Base-by-base conservation (phyloP, 1,140 invertebrate genomes). In the Reticulitermes speratus region DNA sequence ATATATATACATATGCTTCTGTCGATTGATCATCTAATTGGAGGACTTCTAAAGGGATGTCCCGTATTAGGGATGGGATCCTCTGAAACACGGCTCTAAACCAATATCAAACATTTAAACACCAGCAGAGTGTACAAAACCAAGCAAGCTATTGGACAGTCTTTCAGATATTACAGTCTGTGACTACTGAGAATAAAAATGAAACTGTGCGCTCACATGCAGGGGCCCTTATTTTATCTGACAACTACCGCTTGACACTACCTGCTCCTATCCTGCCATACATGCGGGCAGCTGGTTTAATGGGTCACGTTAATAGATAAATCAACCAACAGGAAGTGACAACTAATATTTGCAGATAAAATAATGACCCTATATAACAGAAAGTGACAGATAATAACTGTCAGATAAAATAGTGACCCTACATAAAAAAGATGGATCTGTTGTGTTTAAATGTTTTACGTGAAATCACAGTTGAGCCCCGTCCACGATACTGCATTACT, bases 41-140 rank as follows among this genome's bases (percentile, higher is more conserved):
- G n/a, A 75, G 65, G 65, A 75, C 65, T 75, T 75, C 65, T 75
- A 75, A 25, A 75, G 65, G 65, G n/a, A 11, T 75, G 65, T 75
- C 65, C 65, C 65, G 30, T 25, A 30, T 75, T 75, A 65, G 8
- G 59, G 59, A 65, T 75, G 65, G 65, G 65, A n/a, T n/a, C 38
- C 38, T 8, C n/a, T 75, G n/a, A 75, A 75, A 75, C 65, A 75
- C 7, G n/a, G 65, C 25, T n/a, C 25, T 75, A 75, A 38, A 8
- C n/a, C n/a, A 30, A 75, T 75, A 75, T 8, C 7, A 8, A 75
- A 75, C 65, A 75, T 75, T 75, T 75, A 75, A 75, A 75, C 65
- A 75, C n/a, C n/a, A 30, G 25, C 65, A 75, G n/a, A 75, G 11
- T 30, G 65, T 75, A 75, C 65, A 75, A 75, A 75, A 75, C 65